Conservation (phyloP, 2,888 invertebrate species). For the Brachypterus glaber region DNA sequence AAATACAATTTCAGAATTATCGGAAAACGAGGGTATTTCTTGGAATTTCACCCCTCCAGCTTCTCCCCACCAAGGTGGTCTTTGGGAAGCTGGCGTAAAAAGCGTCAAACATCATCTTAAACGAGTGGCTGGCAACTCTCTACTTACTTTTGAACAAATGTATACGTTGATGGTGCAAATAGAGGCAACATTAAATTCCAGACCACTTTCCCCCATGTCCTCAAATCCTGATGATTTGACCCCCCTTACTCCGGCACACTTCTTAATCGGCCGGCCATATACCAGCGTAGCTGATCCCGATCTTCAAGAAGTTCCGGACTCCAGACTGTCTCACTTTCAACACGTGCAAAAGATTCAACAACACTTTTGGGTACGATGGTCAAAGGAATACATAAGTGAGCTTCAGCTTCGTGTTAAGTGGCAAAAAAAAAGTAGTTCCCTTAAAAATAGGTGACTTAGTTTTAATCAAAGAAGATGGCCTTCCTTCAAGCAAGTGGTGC, state of each 20-base stretch:
- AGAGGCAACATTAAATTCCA: slow-evolving; percentile 23
- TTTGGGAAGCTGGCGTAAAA: no score
- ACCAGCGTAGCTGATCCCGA: slow-evolving; percentile 11
- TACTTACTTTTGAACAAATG: slow-evolving; percentile 23
- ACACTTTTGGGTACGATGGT: slow-evolving; percentile 16
- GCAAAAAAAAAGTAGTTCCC: slow-evolving; percentile 2
- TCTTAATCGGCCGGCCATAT: slow-evolving; percentile 25
- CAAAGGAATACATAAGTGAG: slow-evolving; percentile 12
- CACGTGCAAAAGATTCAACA: slow-evolving; percentile 9
- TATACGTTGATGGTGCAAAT: slow-evolving; percentile 20
- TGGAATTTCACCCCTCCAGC: no score
- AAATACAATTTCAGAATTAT: no score
- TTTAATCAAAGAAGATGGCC: slow-evolving; percentile 13
- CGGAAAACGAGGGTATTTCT: no score
- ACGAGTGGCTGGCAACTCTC: slow-evolving; percentile 18
- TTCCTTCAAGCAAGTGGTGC: slow-evolving; percentile 11
- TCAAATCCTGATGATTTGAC: slow-evolving; percentile 13
- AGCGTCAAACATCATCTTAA: slow-evolving; percentile 27
- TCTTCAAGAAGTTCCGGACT: slow-evolving; percentile 3
- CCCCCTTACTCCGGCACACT: slow-evolving; percentile 16
- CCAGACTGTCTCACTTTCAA: slow-evolving; percentile 10
- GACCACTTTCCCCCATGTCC: slow-evolving; percentile 18
- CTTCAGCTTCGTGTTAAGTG: slow-evolving; percentile 15
- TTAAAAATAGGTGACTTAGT: slow-evolving; percentile 13
- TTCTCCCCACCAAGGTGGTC: no score